These are phyloP conservation scores for Heliothis subflexa DNA, from an alignment of 1,140 invertebrate species.

Conservation along the genomic window DNA sequence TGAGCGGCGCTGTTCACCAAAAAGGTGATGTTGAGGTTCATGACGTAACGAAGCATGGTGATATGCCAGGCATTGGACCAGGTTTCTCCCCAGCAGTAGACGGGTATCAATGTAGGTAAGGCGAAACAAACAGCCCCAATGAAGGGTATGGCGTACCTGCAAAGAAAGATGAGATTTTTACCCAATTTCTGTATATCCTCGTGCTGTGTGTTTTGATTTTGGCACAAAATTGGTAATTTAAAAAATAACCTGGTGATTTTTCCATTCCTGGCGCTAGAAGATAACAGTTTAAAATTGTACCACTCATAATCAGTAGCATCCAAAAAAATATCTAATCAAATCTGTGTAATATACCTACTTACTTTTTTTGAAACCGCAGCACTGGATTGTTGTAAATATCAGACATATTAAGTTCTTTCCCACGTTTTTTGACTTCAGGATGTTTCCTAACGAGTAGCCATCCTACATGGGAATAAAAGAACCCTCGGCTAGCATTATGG, in stretches of 20 bases:
- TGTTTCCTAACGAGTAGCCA: conserved; percentile 88
- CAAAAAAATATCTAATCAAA: neutral
- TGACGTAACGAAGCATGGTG: conserved; percentile 90
- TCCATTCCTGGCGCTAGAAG: too few species aligned
- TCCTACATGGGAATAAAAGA: conserved; percentile 89
- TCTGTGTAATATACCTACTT: conserved; percentile 56
- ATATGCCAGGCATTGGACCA: conserved; percentile 92
- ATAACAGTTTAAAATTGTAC: too few species aligned
- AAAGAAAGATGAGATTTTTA: conserved; percentile 15
- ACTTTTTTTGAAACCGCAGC: conserved; percentile 90
- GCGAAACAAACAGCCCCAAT: conserved; percentile 89
- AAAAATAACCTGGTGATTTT: too few species aligned
- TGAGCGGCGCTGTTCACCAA: conserved; percentile 92
- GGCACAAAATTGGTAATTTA: too few species aligned
- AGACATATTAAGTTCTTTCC: conserved; percentile 89
- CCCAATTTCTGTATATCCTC: too few species aligned
- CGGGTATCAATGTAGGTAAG: conserved; percentile 92
- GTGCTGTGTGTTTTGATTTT: too few species aligned
- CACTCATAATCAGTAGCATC: too few species aligned
- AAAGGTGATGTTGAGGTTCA: conserved; percentile 91
- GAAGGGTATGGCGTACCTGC: conserved; percentile 53
- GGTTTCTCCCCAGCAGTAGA: conserved; percentile 93
- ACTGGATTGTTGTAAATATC: conserved; percentile 91
- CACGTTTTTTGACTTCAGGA: conserved; percentile 88
- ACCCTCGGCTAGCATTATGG: conserved; percentile 88